Base-by-base conservation (phyloP, 2,888 invertebrate species). In the Eudasyphora cyanicolor region DNA sequence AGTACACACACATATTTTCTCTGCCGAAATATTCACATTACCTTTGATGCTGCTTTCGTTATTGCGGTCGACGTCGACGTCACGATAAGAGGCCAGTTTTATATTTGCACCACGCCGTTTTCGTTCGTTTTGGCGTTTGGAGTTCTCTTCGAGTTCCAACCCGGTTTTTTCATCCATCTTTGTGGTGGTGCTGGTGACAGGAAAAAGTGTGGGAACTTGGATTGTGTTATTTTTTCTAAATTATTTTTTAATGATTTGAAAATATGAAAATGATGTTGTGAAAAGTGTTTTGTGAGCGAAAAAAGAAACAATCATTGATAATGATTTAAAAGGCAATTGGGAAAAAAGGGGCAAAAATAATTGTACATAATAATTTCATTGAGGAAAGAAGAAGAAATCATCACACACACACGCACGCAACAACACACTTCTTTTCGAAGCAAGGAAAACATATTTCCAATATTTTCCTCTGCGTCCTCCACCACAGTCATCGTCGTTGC, bases 101-200 rank as follows among this genome's bases (percentile, higher is more conserved):
- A 49, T 54, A 74, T 79, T 82, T 71, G 79, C 85, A 85, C 85
- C 85, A 82, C 79, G 82, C 79, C 85, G 85, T 79, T 79, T 84
- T 82, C 60, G 42, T 38, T 38, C 71, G 75, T 82, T n/a, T n/a
- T n/a, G n/a, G n/a, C n/a, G n/a, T n/a, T n/a, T 75, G 17, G 73
- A 57, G 73, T 57, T n/a, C n/a, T n/a, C n/a, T n/a, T n/a, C n/a
- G n/a, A n/a, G n/a, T n/a, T n/a, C 21, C 10, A 32, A 78, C 81
- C 84, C 78, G 81, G 78, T 81, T 81, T 84, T 84, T 78, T 74
- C 67, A 51, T 62, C 35, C 57, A 21, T 24, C 29, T 67, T 21
- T 35, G 67, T 35, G 32, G 42, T n/a, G n/a, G n/a, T n/a, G n/a
- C 7, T 57, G 7, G 64, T 64, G 51, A 51, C 6, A 10, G 21